A percentile compares a stretch with the other conserved stretches of the same genome.
These are phyloP conservation scores for Villa cingulata DNA, from an alignment of 2,888 invertebrate species.

Conservation along the genomic window DNA sequence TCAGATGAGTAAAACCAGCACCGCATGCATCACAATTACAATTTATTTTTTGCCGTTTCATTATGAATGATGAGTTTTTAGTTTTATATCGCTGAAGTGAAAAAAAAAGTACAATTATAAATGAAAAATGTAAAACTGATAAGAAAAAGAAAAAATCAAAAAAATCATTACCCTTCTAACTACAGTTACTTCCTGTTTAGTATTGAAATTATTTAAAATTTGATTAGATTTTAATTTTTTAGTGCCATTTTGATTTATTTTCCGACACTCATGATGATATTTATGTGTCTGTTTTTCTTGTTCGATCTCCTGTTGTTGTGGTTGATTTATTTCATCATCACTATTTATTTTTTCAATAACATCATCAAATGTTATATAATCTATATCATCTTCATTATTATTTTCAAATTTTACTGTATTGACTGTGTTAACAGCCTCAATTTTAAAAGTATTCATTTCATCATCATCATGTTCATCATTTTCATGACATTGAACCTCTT, in stretches of 20 bases:
- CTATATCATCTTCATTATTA: too few relatives aligned
- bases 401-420: not conserved
- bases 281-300: not conserved
- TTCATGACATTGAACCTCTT: too few relatives aligned
- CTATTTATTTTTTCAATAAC: not conserved
- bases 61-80: too few relatives aligned
- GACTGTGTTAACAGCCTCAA: not conserved
- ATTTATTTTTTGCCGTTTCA: conserved; percentile 1
- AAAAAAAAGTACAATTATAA: too few relatives aligned
- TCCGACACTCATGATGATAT: not conserved
- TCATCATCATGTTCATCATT: not conserved
- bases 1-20: conserved; percentile 12
- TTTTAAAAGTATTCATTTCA: not conserved
- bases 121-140: too few relatives aligned
- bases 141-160: too few relatives aligned
- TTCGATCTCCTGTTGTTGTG: not conserved
- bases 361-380: not conserved
- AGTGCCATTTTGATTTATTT: not conserved
- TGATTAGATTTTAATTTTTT: not conserved
- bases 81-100: too few relatives aligned
- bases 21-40: conserved; percentile 13
- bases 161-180: too few relatives aligned
- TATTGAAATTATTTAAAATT: not conserved
- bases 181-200: too few relatives aligned
- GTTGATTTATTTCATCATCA: not conserved